phyloP scores from a whole-genome alignment of 2,888 invertebrate species.

The Cryptocheilus praepositus region DNA sequence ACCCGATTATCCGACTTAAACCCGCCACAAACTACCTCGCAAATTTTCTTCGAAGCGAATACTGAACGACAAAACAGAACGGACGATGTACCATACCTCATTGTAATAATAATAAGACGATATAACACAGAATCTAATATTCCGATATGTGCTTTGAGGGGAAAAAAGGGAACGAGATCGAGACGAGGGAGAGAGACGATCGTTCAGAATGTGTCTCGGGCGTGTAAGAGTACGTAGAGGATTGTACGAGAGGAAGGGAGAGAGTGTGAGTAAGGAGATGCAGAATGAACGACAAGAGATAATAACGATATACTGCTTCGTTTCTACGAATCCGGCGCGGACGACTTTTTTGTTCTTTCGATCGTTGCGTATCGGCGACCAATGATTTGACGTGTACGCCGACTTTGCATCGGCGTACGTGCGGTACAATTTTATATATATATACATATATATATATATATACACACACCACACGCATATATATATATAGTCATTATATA shows the following conservation, averaged over 20 bases:
- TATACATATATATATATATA: too few species aligned
- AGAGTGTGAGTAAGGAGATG: background rate
- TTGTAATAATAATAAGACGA: constrained; percentile 42
- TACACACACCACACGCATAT: too few species aligned
- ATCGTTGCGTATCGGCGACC: background rate
- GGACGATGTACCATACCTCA: constrained; percentile 56
- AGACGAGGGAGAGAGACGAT: background rate
- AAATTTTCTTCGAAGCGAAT: constrained; percentile 50
- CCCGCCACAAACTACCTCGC: constrained; percentile 67
- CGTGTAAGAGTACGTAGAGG: background rate
- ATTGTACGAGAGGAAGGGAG: background rate
- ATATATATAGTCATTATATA: too few species aligned
- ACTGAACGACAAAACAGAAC: constrained; percentile 25
- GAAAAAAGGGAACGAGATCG: constrained; percentile 1
- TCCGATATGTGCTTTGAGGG: background rate
- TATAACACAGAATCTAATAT: constrained; percentile 40
- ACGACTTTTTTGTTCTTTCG: constrained; percentile 1
- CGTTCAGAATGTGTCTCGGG: background rate
- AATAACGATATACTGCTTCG: too few species aligned
- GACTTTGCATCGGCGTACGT: too few species aligned
- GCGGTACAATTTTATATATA: too few species aligned
- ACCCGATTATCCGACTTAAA: background rate
- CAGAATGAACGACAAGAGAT: background rate
- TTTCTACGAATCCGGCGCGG: too few species aligned
- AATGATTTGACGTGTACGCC: too few species aligned